Evolutionary conservation across 2,797 vertebrate species (phyloP), one percentile per base, ranked within the genome.

Genomic region (Chelon labrosus): DNA sequence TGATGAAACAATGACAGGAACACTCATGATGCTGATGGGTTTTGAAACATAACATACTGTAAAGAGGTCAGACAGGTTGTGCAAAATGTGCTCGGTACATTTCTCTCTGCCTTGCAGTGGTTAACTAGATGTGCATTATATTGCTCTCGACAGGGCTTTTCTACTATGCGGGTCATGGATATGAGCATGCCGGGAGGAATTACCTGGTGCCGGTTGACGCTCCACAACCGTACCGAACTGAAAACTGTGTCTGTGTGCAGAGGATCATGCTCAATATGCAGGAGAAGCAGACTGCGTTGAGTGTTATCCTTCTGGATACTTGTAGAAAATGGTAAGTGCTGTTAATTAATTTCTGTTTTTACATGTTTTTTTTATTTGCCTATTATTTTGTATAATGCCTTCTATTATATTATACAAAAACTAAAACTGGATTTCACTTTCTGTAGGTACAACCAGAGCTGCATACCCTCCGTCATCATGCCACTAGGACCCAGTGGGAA

Each of bases 111-210:
- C 4, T 17, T 67, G 22, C 3, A 14, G 50, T 2, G 16, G 0
- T 35, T 75, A 46, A 69, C 51, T 65, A 17, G 5, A 73, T 69
- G 9, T 54, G 13, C n/a, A 44, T 76, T 61, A 39, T 0, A 44
- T 79, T 11, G 5, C 51, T 55, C 14, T 56, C 59, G 0, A 12
- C 85, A 97, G 97, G 95, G 19, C 53, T 97, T 16, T 97, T 97
- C 90, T 97, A 97, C 91, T 97, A 97, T 1, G 97, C 97, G 0
- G 96, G 97, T 11, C 97, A 97, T 0, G 97, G 97, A 0, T 97
- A 96, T 0, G 97, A 97, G 68, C 91, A 89, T 22, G 65, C 90
- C 0, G 96, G 96, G 38, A 95, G 96, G 80, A 97, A 97, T 88
- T 97, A 97, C 88, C 88, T 97, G 89, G 96, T 97, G 8, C 90